A percentile compares a stretch with the other conserved stretches of the same genome.
Conservation (phyloP, 1,140 invertebrate genomes). For the Solenopsis invicta region DNA sequence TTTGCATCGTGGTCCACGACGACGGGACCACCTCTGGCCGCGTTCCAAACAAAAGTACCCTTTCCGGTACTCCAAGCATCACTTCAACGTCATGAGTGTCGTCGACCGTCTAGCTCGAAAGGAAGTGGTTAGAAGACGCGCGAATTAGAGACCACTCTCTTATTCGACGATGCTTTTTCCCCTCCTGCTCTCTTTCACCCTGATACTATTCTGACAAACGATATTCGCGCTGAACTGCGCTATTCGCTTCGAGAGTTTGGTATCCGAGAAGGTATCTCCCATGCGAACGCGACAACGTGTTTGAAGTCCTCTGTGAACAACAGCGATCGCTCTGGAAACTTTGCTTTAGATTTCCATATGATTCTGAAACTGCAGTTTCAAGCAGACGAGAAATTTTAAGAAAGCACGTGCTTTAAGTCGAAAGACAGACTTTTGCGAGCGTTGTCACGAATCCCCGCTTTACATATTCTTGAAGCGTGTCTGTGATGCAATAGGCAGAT, state of each 20-base stretch:
- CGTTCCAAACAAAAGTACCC: constrained; percentile 73
- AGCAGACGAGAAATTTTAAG: constrained; percentile 22
- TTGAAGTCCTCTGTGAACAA: constrained; percentile 33
- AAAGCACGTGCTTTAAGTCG: constrained; percentile 28
- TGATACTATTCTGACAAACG: not conserved
- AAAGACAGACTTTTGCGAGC: constrained; percentile 39
- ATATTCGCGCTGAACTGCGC: constrained; percentile 23
- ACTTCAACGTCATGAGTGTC: constrained; percentile 69
- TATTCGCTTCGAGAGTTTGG: not conserved
- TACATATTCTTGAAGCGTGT: not conserved
- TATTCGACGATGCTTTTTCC: constrained; percentile 23
- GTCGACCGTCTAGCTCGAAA: constrained; percentile 65
- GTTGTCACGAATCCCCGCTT: not conserved
- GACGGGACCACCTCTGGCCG: constrained; percentile 62
- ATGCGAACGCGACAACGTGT: constrained; percentile 40
- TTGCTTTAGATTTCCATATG: constrained; percentile 42
- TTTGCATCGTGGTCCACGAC: constrained; percentile 66
- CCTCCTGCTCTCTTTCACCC: not conserved
- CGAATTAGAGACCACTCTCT: constrained; percentile 67
- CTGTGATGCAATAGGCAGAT: not conserved
- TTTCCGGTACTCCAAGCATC: constrained; percentile 64
- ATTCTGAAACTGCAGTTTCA: constrained; percentile 19
- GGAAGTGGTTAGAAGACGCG: constrained; percentile 72
- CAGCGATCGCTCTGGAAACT: constrained; percentile 27
- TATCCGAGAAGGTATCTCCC: constrained; percentile 32